phyloP scores from a whole-genome alignment of 2,888 invertebrate species.

The Ephialtes manifestator region DNA sequence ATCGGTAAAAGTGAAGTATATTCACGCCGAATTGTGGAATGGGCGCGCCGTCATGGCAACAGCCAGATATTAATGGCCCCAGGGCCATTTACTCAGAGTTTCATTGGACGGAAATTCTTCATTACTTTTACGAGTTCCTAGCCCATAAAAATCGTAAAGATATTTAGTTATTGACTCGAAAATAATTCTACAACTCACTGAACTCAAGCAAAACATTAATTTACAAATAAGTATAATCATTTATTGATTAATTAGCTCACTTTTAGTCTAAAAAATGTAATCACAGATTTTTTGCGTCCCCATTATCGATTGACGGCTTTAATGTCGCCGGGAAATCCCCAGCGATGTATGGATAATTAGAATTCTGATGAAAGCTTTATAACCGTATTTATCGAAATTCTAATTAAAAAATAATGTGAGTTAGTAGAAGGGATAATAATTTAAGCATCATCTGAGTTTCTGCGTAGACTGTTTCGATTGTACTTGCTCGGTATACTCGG shows the following conservation, averaged over 20 bases:
- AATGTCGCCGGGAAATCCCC: background rate
- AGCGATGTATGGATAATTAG: background rate
- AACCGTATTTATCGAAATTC: too few species aligned
- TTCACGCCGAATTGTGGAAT: conserved; percentile 59
- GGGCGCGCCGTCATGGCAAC: conserved; percentile 53
- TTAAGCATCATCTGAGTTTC: background rate
- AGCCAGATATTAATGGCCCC: conserved; percentile 64
- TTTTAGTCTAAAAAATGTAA: background rate
- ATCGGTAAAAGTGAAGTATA: conserved; percentile 58
- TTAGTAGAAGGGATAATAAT: background rate
- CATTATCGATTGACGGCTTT: background rate
- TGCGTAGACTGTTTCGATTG: background rate
- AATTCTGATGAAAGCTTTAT: background rate
- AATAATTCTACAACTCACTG: background rate
- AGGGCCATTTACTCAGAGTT: conserved; percentile 14
- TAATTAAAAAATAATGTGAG: too few species aligned
- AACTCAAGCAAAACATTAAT: too few species aligned
- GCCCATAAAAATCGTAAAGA: conserved; percentile 6
- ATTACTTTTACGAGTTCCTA: background rate
- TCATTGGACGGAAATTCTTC: background rate
- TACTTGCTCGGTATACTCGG: conserved; percentile 10
- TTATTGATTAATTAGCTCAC: too few species aligned
- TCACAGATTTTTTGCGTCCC: background rate
- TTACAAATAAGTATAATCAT: too few species aligned
- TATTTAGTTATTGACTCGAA: conserved; percentile 14